Evolutionary conservation across 2,888 invertebrate genomes (phyloP).

Genomic region (Idaea dimidiata): DNA sequence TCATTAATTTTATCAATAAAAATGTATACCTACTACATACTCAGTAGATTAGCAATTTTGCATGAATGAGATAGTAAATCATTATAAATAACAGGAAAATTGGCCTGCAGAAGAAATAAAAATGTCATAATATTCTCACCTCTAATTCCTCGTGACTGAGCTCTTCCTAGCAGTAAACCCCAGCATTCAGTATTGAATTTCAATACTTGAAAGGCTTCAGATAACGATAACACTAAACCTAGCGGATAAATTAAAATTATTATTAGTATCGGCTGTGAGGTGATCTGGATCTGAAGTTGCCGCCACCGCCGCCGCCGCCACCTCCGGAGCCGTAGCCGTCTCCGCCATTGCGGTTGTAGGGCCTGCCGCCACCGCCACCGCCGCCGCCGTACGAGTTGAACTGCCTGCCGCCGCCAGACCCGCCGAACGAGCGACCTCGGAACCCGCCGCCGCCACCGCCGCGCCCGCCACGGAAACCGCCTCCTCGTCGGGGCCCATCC

Average conservation of each 20-base stretch:
- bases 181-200: conserved; percentile 75
- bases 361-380: conserved; percentile 64
- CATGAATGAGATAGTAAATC: background rate
- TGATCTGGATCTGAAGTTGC: conserved; percentile 79
- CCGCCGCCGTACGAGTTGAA: conserved; percentile 80
- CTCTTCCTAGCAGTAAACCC: conserved; percentile 74
- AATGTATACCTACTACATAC: background rate
- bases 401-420: conserved; percentile 77
- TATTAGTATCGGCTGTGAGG: conserved; percentile 73
- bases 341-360: conserved; percentile 64
- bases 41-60: background rate
- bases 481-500: conserved; percentile 85
- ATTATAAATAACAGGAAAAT: conserved; percentile 1
- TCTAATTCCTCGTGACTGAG: conserved; percentile 67
- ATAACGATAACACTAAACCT: conserved; percentile 80
- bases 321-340: conserved; percentile 69
- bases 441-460: conserved; percentile 72
- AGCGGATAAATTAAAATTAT: conserved; percentile 66
- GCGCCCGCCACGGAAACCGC: conserved; percentile 79
- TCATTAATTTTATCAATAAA: background rate
- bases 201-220: conserved; percentile 80
- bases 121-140: conserved; percentile 45
- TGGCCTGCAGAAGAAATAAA: conserved; percentile 12
- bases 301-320: conserved; percentile 66
- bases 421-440: conserved; percentile 72